Evolutionary conservation across 35 echinoderm and acorn worm genomes (phyloP), one percentile per base, ranked within the genome.

Genomic region (Lytechinus pictus): DNA sequence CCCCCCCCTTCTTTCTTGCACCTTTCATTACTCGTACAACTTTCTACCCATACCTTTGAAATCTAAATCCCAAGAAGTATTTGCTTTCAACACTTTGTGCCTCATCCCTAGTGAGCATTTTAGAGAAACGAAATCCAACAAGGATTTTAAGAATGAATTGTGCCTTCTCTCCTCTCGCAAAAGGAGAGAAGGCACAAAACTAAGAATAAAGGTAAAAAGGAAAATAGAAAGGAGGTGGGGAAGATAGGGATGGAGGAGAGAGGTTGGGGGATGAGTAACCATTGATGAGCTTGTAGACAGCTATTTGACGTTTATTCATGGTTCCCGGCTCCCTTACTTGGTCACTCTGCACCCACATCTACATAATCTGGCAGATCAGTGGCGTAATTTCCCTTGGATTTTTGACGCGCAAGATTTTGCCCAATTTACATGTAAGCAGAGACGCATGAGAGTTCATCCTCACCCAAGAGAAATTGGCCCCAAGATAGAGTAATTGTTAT

Each of bases 401-500:
- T 79, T 79, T 79, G 66, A 79, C 66, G 66, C 66, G 66, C 16
- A 24, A 79, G 66, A 79, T 79, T 79, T 79, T 24, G 19, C 66
- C 66, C 66, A 79, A 79, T 79, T 79, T 79, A n/a, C 66, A 79
- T 79, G 66, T 79, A 79, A 79, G 66, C 66, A 24, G 66, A 79
- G 66, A 79, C 66, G 19, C 66, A 16, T 4, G 66, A 79, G 66
- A 79, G 66, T 79, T 79, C 66, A 79, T 24, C 66, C 66, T 79
- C 16, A n/a, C 66, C 66, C 66, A 19, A 79, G 66, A 79, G 66
- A 79, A 79, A 79, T 24, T 79, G 19, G 66, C 19, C 66, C 61
- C 66, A 79, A 79, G 66, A 79, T 79, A 79, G 66, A 79, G 66
- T 79, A 79, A 79, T 79, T 79, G 66, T 79, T 79, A 79, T 79